These are phyloP conservation scores for Brachionus sp. DNA, from an alignment of 1,140 invertebrate genomes.

Conservation along the genomic window DNA sequence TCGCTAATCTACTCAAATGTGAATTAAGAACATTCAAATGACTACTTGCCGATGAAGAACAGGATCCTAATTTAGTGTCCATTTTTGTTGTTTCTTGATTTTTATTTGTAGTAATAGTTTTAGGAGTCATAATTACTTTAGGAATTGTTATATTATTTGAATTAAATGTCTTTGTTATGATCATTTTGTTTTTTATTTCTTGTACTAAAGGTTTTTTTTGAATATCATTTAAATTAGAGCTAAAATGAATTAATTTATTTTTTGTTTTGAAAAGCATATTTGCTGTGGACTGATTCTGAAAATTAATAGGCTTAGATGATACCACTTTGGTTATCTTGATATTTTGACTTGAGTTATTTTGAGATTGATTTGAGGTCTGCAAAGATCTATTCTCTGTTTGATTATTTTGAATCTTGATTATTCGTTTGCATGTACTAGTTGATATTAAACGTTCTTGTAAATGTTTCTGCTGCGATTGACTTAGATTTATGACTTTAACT, in stretches of 20 bases:
- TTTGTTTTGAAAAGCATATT: conserved; percentile 24
- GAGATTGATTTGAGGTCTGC: background rate
- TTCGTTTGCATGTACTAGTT: conserved; percentile 7
- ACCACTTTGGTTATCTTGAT: conserved; percentile 41
- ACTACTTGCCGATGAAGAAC: background rate
- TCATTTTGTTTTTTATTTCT: background rate
- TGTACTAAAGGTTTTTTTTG: background rate
- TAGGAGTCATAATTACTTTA: background rate
- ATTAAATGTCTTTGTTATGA: background rate
- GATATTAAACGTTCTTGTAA: conserved; percentile 31
- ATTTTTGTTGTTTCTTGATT: background rate
- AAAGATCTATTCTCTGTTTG: background rate
- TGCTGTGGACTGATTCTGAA: background rate
- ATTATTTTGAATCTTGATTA: conserved; percentile 34
- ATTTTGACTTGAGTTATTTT: background rate
- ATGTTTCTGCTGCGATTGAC: conserved; percentile 17
- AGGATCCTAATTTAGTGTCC: background rate
- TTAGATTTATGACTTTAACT: conserved; percentile 21
- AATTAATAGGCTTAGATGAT: background rate
- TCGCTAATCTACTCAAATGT: background rate
- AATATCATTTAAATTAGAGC: background rate
- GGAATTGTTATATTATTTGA: background rate
- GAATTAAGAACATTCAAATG: conserved; percentile 29
- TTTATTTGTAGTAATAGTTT: background rate
- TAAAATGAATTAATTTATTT: conserved; percentile 9